Conservation (phyloP, 2,113 vertebrate species). For the Tauraco erythrolophus region DNA sequence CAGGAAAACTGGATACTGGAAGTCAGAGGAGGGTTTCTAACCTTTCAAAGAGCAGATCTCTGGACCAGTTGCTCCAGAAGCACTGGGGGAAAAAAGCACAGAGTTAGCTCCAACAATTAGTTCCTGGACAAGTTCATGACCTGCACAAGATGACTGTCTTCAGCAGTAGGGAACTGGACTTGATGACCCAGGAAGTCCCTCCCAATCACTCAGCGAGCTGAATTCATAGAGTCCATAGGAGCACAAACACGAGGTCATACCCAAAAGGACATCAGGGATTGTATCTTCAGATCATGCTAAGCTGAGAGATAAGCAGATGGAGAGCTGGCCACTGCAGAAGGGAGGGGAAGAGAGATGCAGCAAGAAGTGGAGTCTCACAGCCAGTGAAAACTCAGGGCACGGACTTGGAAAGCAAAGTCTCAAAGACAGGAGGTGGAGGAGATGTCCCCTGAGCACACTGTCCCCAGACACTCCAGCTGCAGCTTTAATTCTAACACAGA, state of each 20-base stretch:
- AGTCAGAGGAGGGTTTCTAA: not conserved
- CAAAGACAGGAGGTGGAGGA: not conserved
- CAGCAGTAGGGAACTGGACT: not conserved
- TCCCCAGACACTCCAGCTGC: not conserved
- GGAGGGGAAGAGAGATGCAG: not conserved
- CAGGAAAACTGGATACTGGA: not conserved
- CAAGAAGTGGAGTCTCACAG: not conserved
- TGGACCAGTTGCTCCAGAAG: slow-evolving; percentile 31
- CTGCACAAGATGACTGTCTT: not conserved
- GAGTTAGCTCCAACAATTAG: not conserved
- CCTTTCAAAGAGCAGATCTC: slow-evolving; percentile 28
- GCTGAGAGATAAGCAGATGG: slow-evolving; percentile 37
- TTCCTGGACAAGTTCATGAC: not conserved
- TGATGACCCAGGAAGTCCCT: not conserved
- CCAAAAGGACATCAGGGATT: slow-evolving; percentile 27
- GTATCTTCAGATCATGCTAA: slow-evolving; percentile 13
- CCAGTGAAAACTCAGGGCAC: not conserved
- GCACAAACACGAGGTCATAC: not conserved
- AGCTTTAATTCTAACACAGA: not conserved
- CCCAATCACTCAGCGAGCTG: not conserved
- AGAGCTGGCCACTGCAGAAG: not conserved
- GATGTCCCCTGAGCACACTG: not conserved
- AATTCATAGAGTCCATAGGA: rapidly evolving
- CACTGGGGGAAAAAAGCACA: not conserved
- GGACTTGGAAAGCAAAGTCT: not conserved